These are phyloP conservation scores for Aspiorhynchus laticeps DNA, from an alignment of 2,113 vertebrate species.

Conservation along the genomic window DNA sequence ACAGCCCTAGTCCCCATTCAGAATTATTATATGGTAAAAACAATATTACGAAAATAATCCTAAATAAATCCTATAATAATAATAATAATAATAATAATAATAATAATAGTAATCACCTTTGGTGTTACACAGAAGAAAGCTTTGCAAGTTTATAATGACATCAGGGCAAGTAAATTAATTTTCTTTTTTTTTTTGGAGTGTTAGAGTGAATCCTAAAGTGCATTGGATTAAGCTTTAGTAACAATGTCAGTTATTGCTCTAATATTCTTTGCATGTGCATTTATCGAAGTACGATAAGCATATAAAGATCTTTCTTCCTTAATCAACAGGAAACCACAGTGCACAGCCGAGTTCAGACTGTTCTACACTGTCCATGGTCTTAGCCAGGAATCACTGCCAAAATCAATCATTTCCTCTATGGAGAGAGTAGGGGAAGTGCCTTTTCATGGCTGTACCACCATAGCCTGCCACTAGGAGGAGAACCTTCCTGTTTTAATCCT, in stretches of 20 bases:
- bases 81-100: no score
- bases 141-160: neutral
- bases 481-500: neutral
- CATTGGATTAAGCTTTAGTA: neutral
- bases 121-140: neutral
- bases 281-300: neutral
- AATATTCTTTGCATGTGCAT: neutral
- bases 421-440: neutral
- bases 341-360: neutral
- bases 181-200: neutral
- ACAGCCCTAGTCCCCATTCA: neutral
- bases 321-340: neutral
- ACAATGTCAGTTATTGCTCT: neutral
- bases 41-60: neutral
- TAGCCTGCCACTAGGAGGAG: conserved; percentile 42
- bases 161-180: neutral
- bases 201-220: neutral
- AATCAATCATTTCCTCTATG: conserved; percentile 27
- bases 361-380: neutral
- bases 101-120: neutral
- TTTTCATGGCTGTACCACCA: neutral
- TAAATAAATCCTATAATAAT: no score
- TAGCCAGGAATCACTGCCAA: conserved; percentile 9
- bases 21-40: neutral
- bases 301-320: neutral